Base-by-base conservation (phyloP, 2,113 vertebrate species). In the Dasyprocta punctata region DNA sequence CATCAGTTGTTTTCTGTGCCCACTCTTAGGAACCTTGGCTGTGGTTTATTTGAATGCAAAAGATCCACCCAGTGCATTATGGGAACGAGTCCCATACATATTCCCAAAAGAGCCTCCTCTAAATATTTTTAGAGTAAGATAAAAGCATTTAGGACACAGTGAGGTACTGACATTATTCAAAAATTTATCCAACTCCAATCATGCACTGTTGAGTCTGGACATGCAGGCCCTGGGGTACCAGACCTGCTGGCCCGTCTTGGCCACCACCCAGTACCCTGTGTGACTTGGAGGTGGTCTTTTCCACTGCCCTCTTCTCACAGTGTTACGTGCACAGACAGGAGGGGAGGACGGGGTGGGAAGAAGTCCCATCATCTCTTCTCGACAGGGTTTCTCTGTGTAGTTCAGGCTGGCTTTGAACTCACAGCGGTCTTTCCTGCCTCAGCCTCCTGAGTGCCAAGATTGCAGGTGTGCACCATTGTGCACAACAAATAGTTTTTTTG, bases 41-140 rank as follows among this genome's bases (percentile, higher is more conserved):
- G 6, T 88, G 12, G 36, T 78, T 71, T 96, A n/a, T 87, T 90
- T 95, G 90, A 78, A 88, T 89, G 58, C 22, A 85, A 86, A 97
- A 92, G 63, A 63, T 24, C 13, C 60, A 17, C 20, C 63, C 7
- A 77, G 63, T 19, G 6, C 81, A 82, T 92, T 92, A 77, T 0
- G 80, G n/a, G 7, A 94, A 77, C 36, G 52, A 63, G 41, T 91
- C 4, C 11, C 20, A 33, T 20, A 20, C 49, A 22, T 71, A 44
- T 78, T 36, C 65, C 58, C 17, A 81, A 58, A 28, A 63, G 73
- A 96, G 13, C 24, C n/a, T 81, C 9, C 13, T 63, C 44, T 38
- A 20, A 77, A 16, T 61, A 33, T 20, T 19, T 92, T 89, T 54
- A n/a, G 5, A 47, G 60, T 38, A 17, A 22, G 33, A 96, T 71